phyloP scores from a whole-genome alignment of 2,797 vertebrate genomes.

The Ctenopoma kingsleyae region DNA sequence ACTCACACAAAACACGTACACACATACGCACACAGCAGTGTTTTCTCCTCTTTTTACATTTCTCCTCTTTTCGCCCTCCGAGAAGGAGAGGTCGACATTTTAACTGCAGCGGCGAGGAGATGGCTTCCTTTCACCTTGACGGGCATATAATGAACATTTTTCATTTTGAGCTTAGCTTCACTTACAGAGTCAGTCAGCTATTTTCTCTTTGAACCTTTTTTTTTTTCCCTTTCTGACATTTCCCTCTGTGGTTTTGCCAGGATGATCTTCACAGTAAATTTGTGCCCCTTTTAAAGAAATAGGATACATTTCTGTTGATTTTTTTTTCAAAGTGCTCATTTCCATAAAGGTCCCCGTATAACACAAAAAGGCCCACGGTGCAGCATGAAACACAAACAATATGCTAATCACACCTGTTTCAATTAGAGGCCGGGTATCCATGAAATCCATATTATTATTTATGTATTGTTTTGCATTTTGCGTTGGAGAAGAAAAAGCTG shows the following conservation, averaged over 20 bases:
- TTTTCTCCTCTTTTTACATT: constrained; percentile 63
- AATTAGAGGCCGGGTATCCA: constrained; percentile 59
- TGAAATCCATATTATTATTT: constrained; percentile 61
- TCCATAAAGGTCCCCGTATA: constrained; percentile 63
- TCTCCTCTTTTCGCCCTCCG: constrained; percentile 62
- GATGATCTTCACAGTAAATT: constrained; percentile 77
- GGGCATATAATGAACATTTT: constrained; percentile 81
- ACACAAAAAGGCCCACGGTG: constrained; percentile 57
- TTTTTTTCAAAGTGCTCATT: constrained; percentile 63
- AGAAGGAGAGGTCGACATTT: constrained; percentile 74
- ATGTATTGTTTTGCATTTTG: constrained; percentile 60
- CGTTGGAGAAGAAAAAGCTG: constrained; percentile 29
- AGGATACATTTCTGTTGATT: constrained; percentile 67
- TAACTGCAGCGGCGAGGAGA: constrained; percentile 70
- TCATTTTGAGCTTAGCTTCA: constrained; percentile 81
- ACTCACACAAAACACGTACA: constrained; percentile 2
- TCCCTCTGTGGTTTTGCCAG: constrained; percentile 74
- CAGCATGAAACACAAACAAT: constrained; percentile 68
- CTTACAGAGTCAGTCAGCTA: constrained; percentile 76
- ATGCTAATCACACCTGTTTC: constrained; percentile 76
- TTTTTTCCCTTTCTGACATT: constrained; percentile 66
- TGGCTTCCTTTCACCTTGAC: constrained; percentile 81
- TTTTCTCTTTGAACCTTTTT: constrained; percentile 69
- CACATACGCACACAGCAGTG: constrained; percentile 21
- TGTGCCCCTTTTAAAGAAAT: constrained; percentile 71